Conservation (phyloP, 2,888 invertebrate species). For the Perithous albicinctus region DNA sequence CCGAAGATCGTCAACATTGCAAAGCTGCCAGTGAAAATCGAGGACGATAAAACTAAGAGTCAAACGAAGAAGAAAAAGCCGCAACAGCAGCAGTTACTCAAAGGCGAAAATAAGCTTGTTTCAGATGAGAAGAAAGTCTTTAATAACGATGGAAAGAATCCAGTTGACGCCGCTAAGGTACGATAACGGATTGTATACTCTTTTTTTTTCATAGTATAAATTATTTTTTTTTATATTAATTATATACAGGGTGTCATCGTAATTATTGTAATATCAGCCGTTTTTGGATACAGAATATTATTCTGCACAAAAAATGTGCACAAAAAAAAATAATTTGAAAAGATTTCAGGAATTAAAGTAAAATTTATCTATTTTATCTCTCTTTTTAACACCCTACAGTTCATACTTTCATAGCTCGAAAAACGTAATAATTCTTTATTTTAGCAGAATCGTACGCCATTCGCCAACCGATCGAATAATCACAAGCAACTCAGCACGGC, state of each 20-base stretch:
- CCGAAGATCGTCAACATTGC: slow-evolving; percentile 36
- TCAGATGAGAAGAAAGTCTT: slow-evolving; percentile 71
- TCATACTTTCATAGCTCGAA: neutral
- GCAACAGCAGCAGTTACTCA: slow-evolving; percentile 60
- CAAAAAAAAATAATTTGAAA: too few species aligned
- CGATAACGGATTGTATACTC: neutral
- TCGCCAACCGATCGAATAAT: slow-evolving; percentile 80
- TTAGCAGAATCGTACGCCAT: slow-evolving; percentile 78
- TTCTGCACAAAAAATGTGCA: too few species aligned
- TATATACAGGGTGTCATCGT: too few species aligned
- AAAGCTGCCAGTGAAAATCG: slow-evolving; percentile 43
- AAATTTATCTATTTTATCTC: too few species aligned
- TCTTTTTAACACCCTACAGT: too few species aligned
- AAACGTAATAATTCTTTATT: slow-evolving; percentile 13
- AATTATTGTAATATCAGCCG: too few species aligned
- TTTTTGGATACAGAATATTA: too few species aligned
- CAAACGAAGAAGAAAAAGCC: slow-evolving; percentile 58
- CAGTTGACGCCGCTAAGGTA: slow-evolving; percentile 69
- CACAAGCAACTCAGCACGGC: slow-evolving; percentile 59
- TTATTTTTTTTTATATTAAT: too few species aligned
- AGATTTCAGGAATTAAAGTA: too few species aligned
- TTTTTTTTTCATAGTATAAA: neutral
- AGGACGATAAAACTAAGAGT: slow-evolving; percentile 61
- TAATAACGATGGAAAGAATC: slow-evolving; percentile 67
- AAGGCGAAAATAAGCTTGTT: slow-evolving; percentile 66